These are phyloP conservation scores for Anableps anableps DNA, from an alignment of 2,797 vertebrate species.

Conservation along the genomic window DNA sequence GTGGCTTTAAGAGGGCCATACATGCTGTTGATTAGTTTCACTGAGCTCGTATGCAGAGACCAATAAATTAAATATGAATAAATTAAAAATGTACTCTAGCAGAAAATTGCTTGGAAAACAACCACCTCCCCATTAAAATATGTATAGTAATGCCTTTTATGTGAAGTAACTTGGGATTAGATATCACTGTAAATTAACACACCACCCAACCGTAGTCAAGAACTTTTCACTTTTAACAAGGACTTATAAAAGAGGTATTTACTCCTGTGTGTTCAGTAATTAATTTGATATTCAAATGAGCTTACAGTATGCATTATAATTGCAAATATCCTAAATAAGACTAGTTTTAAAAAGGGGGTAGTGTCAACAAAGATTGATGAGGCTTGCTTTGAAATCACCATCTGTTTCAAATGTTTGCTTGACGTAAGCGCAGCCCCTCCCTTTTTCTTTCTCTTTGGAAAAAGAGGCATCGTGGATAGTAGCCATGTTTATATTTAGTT, in stretches of 20 bases:
- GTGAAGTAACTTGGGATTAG: slow-evolving; percentile 86
- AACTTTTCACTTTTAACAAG: slow-evolving; percentile 92
- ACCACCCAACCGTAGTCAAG: slow-evolving; percentile 85
- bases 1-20: slow-evolving; percentile 84
- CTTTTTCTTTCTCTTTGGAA: slow-evolving; percentile 45
- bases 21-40: slow-evolving; percentile 86
- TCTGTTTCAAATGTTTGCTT: slow-evolving; percentile 82
- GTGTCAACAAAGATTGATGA: slow-evolving; percentile 87
- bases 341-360: slow-evolving; percentile 80
- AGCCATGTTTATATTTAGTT: slow-evolving; percentile 55
- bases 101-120: slow-evolving; percentile 91
- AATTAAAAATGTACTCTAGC: slow-evolving; percentile 89
- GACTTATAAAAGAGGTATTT: slow-evolving; percentile 89
- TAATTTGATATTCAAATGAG: slow-evolving; percentile 93
- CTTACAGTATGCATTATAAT: slow-evolving; percentile 82
- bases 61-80: slow-evolving; percentile 89
- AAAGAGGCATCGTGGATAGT: slow-evolving; percentile 54
- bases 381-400: slow-evolving; percentile 77
- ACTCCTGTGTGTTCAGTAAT: slow-evolving; percentile 90
- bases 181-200: slow-evolving; percentile 92
- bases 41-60: slow-evolving; percentile 84
- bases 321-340: slow-evolving; percentile 90
- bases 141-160: slow-evolving; percentile 88
- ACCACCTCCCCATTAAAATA: slow-evolving; percentile 90
- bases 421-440: slow-evolving; percentile 40